phyloP scores from a whole-genome alignment of 2,888 invertebrate species.

The Epinotia brunnichana region DNA sequence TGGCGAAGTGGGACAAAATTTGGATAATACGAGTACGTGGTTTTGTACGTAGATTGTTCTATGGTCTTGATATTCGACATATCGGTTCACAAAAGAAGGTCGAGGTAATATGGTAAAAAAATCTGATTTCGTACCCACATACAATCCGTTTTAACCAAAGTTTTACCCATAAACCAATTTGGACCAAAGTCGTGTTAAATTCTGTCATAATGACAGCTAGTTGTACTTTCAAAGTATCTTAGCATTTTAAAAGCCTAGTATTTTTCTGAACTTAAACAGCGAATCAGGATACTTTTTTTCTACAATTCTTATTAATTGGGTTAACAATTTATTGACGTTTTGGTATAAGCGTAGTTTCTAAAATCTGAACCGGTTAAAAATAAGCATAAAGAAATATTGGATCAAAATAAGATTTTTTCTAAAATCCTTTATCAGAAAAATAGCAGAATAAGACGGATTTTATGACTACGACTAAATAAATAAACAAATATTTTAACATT shows the following conservation, averaged over 20 bases:
- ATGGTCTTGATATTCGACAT: background rate
- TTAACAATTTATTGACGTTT: constrained; percentile 2
- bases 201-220: constrained; percentile 31
- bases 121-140: background rate
- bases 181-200: constrained; percentile 15
- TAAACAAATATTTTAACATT: no score
- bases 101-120: background rate
- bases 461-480: no score
- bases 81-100: background rate
- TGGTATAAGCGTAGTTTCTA: constrained; percentile 2
- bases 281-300: constrained; percentile 25
- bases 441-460: no score
- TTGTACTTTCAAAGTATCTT: constrained; percentile 26
- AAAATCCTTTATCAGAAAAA: no score
- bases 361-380: no score
- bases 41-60: background rate
- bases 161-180: constrained; percentile 8
- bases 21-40: background rate
- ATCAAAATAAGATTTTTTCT: no score
- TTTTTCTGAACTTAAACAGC: constrained; percentile 33
- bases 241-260: constrained; percentile 26
- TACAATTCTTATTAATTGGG: constrained; percentile 13
- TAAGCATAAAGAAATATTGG: no score
- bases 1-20: constrained; percentile 1
- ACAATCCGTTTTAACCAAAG: background rate